These are phyloP conservation scores for Drosophila mojavensis DNA, from an alignment of 1,140 invertebrate species.

Conservation along the genomic window DNA sequence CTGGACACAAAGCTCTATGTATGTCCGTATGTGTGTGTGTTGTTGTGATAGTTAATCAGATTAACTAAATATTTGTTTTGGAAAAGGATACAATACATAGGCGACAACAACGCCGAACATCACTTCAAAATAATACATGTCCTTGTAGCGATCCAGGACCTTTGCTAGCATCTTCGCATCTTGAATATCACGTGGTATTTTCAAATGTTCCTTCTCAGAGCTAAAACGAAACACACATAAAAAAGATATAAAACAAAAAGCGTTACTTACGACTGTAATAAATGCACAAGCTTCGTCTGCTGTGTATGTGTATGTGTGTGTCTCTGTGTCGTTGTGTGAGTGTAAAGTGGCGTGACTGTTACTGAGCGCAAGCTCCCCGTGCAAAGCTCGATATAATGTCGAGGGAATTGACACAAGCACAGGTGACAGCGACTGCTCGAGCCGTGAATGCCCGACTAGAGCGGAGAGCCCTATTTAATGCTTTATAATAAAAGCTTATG, in stretches of 20 bases:
- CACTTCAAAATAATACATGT: conserved; percentile 97
- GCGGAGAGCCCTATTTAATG: not conserved
- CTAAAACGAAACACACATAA: conserved; percentile 86
- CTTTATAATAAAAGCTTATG: not conserved
- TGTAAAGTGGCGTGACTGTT: conserved; percentile 64
- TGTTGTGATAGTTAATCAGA: not conserved
- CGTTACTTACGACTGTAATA: conserved; percentile 29
- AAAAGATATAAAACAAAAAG: not conserved
- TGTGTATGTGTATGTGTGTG: conserved; percentile 12
- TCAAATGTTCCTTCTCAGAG: conserved; percentile 94
- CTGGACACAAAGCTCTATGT: conserved; percentile 3
- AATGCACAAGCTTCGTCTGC: conserved; percentile 12
- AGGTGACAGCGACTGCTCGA: not conserved
- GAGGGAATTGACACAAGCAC: conserved; percentile 9
- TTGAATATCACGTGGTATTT: conserved; percentile 96
- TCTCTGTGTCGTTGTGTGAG: conserved; percentile 16
- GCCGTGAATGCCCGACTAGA: not conserved
- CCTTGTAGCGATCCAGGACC: conserved; percentile 96
- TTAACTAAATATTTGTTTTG: conserved; percentile 20
- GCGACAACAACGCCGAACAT: conserved; percentile 93
- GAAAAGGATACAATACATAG: conserved; percentile 99
- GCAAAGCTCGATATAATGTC: conserved; percentile 11
- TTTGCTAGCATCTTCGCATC: conserved; percentile 97
- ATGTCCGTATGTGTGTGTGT: not conserved
- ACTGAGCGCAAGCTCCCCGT: conserved; percentile 12